Evolutionary conservation across 2,113 vertebrate genomes (phyloP).

Genomic region (Tenrec ecaudatus): DNA sequence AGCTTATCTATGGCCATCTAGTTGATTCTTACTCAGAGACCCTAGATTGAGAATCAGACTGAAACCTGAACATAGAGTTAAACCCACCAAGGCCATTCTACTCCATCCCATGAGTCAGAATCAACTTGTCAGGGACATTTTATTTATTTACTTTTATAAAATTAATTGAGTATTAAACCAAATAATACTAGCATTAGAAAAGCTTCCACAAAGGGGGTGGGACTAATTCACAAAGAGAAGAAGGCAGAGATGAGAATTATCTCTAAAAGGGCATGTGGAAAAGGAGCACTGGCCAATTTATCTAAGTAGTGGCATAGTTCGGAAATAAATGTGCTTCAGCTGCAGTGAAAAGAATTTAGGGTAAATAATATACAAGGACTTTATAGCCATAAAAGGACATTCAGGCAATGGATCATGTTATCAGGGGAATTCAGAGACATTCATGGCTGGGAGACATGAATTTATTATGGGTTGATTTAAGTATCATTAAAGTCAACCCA

Average conservation of each 20-base stretch:
- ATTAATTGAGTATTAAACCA: background rate
- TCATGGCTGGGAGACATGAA: conserved; percentile 54
- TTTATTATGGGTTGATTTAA: conserved; percentile 67
- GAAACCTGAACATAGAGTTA: too few relatives aligned
- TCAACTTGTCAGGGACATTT: too few relatives aligned
- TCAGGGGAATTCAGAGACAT: conserved; percentile 54
- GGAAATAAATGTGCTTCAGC: background rate
- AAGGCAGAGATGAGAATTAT: conserved; percentile 17
- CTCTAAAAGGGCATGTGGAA: background rate
- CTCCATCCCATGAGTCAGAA: background rate
- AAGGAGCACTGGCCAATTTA: background rate
- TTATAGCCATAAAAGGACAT: conserved; percentile 6
- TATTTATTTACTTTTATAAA: background rate
- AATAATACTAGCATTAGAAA: too few relatives aligned
- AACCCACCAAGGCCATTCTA: too few relatives aligned
- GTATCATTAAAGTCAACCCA: conserved; percentile 68
- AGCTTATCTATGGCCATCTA: too few relatives aligned
- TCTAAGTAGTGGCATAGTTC: conserved; percentile 50
- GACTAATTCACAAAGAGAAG: background rate
- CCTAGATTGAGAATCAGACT: too few relatives aligned
- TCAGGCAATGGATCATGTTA: conserved; percentile 27
- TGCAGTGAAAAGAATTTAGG: conserved; percentile 23
- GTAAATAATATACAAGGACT: conserved; percentile 48
- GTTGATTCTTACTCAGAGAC: too few relatives aligned
- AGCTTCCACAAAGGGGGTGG: background rate